Evolutionary conservation across 1,140 invertebrate species (phyloP).

Genomic region (Halyomorpha halys): DNA sequence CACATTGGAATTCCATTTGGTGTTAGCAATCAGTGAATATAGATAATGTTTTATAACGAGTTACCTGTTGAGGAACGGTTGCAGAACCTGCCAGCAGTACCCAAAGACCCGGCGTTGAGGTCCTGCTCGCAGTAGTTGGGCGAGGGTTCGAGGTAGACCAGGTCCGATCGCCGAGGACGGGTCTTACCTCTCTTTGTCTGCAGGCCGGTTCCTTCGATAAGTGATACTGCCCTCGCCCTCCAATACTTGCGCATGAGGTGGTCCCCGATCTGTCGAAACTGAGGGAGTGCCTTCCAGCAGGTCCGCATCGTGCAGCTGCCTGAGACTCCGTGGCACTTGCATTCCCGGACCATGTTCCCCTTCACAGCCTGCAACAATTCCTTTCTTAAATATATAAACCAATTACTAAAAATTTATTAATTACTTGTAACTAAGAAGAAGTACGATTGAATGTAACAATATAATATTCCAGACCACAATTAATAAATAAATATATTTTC

Average conservation of each 20-base stretch:
- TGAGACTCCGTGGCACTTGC: constrained; percentile 94
- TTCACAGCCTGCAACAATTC: constrained; percentile 66
- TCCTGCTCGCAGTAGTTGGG: constrained; percentile 86
- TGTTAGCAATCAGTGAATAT: neutral
- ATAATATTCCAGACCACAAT: no score
- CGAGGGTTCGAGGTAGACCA: constrained; percentile 81
- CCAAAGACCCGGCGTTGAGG: constrained; percentile 60
- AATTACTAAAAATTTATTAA: no score
- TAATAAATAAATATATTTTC: no score
- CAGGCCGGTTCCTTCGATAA: neutral
- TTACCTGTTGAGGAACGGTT: constrained; percentile 68
- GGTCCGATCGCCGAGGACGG: constrained; percentile 64
- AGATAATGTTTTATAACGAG: neutral
- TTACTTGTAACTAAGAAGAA: no score
- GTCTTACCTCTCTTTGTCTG: constrained; percentile 8
- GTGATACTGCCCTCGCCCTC: constrained; percentile 58
- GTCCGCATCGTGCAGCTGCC: constrained; percentile 90
- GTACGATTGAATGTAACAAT: no score
- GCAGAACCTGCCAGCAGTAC: constrained; percentile 73
- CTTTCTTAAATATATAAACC: neutral
- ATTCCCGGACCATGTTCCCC: constrained; percentile 67
- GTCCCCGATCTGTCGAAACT: constrained; percentile 73
- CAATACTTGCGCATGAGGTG: constrained; percentile 74
- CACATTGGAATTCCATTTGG: no score
- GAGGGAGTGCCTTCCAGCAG: constrained; percentile 83